Base-by-base conservation (phyloP, 2,888 invertebrate species). In the Lordiphosa fenestrarum region DNA sequence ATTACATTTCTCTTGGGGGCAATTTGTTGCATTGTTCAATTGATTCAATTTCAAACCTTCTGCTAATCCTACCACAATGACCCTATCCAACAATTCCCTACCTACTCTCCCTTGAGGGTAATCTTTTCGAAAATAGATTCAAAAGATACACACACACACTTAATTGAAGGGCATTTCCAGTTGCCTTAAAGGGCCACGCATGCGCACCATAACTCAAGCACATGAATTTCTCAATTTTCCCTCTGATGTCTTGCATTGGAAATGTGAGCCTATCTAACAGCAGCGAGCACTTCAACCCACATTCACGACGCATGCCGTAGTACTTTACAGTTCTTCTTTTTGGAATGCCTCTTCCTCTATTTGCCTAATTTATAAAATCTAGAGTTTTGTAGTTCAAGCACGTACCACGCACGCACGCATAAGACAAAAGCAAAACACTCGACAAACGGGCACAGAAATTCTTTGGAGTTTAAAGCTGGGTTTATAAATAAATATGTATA, bases 181-280 rank as follows among this genome's bases (percentile, higher is more conserved):
- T 66, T 42, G 23, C 33, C 44, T 53, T 40, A 39, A 48, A 30
- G 30, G 38, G 19, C 38, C 80, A 76, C 84, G 82, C 82, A 76
- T 82, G 82, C 72, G 76, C 64, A 73, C 54, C 74, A 84, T 84
- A 81, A 84, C 63, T 81, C 76, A 84, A 63, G 70, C 80, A 80
- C 52, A 77, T 77, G 76, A 70, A 53, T 59, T 65, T 60, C 77
- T 63, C 62, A 59, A 71, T 81, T 71, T 69, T 80, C 63, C 66
- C 69, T 66, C 47, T 19, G 30, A 21, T 7, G 9, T 21, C 46
- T 37, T 61, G 66, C 56, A 66, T 65, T 65, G 71, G 60, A 64
- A 73, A 71, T 70, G 63, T 60, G 30, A 67, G 72, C 66, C 69
- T 63, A 53, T 54, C 42, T 33, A 33, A 44, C 33, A 10, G 10